Conservation (phyloP, 2,113 vertebrate species). For the Andinoacara biseriatus region DNA sequence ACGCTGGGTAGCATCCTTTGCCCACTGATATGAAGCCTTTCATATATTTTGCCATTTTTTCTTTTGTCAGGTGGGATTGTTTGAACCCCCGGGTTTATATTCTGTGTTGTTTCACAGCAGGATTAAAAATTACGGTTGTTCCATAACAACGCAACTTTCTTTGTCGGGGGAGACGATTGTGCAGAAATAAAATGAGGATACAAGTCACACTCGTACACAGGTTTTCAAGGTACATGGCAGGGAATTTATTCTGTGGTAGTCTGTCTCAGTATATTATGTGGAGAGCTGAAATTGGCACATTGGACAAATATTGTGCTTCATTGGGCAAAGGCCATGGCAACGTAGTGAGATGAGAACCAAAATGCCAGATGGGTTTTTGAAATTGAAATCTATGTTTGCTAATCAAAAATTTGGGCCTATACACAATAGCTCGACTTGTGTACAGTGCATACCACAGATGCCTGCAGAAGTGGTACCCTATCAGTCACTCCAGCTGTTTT, state of each 20-base stretch:
- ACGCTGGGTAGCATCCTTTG: conserved; percentile 7
- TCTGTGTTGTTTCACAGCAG: not conserved
- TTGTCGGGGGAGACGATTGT: no score
- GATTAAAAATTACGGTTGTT: no score
- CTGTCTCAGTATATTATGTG: not conserved
- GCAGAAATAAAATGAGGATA: not conserved
- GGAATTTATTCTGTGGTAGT: not conserved
- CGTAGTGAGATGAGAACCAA: conserved; percentile 44
- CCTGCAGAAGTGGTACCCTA: conserved; percentile 67
- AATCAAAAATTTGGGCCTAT: conserved; percentile 50
- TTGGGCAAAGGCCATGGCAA: not conserved
- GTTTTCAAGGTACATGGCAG: not conserved
- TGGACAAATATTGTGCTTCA: conserved; percentile 42
- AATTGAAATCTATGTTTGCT: conserved; percentile 67
- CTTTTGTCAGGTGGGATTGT: not conserved
- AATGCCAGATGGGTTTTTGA: conserved; percentile 60
- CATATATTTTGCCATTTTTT: not conserved
- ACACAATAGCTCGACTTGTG: conserved; percentile 73
- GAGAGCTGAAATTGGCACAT: conserved; percentile 1
- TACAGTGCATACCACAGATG: conserved; percentile 72
- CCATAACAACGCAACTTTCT: no score
- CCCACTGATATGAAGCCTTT: conserved; percentile 22
- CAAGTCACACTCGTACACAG: not conserved
- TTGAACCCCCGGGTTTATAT: not conserved
- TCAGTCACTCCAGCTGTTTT: conserved; percentile 78